Evolutionary conservation across 2,888 invertebrate species (phyloP), one percentile per base, ranked within the genome.

Genomic region (Drosophila ezoana): DNA sequence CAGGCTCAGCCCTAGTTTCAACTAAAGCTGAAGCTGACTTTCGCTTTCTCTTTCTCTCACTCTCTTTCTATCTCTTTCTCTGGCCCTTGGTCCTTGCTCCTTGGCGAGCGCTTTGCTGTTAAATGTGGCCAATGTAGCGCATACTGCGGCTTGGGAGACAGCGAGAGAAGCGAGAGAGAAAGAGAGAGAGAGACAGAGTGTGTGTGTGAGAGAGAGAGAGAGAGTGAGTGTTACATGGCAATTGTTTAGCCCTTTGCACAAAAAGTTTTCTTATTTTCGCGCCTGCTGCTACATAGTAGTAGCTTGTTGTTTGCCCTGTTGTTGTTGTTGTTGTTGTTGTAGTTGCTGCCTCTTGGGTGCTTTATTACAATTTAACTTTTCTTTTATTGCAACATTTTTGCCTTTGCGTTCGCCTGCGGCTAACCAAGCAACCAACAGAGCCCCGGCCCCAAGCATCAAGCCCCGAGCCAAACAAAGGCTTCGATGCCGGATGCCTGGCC

Each of bases 331-430:
- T 40, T 61, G 72, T 40, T 64, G 62, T 20, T 56, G 58, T 44
- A 18, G 76, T 44, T 59, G 58, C 33, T 73, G 61, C 61, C 79
- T 76, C 84, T 62, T 60, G 84, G 75, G 78, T 76, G 87, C 78
- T 81, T 87, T 85, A 87, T 84, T 85, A 81, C 87, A 85, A 87
- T 87, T 85, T 85, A 82, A 87, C 84, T 81, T 86, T 84, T 78
- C 81, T 81, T 84, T 81, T 87, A 85, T 87, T 87, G 87, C 78
- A 74, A 75, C 71, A 81, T 80, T 87, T 71, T 71, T 79, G 77
- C 60, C 75, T 75, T 72, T 78, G 73, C 71, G 72, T 73, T 68
- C 61, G 74, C 65, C 56, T 81, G 81, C 41, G 81, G 79, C 81
- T 65, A 77, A 79, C 82, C 81, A 43, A 68, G 59, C 51, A 68